phyloP scores from a whole-genome alignment of 2,797 vertebrate genomes.

The Lepidocolaptes lacrymiger region DNA sequence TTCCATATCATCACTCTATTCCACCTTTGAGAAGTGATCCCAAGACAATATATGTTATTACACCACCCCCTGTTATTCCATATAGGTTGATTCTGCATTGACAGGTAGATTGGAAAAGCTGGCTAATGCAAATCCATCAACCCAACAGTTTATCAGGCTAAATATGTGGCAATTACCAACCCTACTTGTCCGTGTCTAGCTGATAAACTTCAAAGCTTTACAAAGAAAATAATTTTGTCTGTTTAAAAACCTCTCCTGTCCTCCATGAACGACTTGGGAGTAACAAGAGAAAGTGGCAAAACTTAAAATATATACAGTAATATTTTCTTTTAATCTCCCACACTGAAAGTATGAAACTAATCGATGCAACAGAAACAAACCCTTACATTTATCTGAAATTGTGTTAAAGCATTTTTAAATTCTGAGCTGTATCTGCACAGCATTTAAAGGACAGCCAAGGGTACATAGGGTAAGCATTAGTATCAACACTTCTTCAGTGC shows the following conservation, averaged over 20 bases:
- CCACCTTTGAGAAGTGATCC: not conserved
- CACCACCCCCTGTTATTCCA: not conserved
- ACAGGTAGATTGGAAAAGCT: not conserved
- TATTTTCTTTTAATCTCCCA: not conserved
- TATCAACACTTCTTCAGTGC: conserved; percentile 26
- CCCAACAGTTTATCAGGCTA: not conserved
- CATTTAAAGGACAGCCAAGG: conserved; percentile 48
- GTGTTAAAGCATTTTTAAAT: not conserved
- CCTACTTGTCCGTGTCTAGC: not conserved
- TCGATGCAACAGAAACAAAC: not conserved
- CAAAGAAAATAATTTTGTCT: not conserved
- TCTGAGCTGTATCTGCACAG: not conserved
- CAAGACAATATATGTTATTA: not conserved
- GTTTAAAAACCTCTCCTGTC: not conserved
- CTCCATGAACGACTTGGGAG: not conserved
- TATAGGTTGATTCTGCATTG: not conserved
- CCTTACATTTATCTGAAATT: not conserved
- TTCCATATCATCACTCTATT: not conserved
- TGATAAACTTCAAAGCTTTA: not conserved
- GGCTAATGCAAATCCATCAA: not conserved
- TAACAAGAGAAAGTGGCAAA: not conserved
- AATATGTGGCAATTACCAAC: not conserved
- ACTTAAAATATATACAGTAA: not conserved
- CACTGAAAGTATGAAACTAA: not conserved
- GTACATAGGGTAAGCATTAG: not conserved